Evolutionary conservation across 1,140 invertebrate genomes (phyloP).

Genomic region (Epicauta chinensis): DNA sequence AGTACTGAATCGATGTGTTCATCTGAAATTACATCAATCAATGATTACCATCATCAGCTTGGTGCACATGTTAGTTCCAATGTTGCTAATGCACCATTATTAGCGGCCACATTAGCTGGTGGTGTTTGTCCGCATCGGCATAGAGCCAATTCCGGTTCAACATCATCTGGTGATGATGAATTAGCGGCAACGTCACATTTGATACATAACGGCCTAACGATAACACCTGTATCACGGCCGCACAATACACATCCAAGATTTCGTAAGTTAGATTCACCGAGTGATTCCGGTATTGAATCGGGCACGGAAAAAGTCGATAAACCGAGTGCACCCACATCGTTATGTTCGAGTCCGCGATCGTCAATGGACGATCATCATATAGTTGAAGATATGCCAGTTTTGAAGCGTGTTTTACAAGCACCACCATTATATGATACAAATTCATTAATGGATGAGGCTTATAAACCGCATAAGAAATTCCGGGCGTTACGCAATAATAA

Average conservation of each 20-base stretch:
- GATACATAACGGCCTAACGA: conserved; percentile 59
- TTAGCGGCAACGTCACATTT: conserved; percentile 58
- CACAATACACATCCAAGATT: conserved; percentile 50
- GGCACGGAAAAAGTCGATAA: conserved; percentile 81
- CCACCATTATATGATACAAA: conserved; percentile 84
- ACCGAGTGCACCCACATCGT: conserved; percentile 65
- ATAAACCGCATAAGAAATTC: conserved; percentile 94
- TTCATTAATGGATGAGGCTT: conserved; percentile 88
- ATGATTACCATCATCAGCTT: conserved; percentile 52
- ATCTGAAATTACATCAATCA: conserved; percentile 55
- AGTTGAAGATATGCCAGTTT: conserved; percentile 87
- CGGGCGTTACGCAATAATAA: conserved; percentile 65
- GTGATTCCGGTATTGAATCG: conserved; percentile 87
- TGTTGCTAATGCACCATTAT: conserved; percentile 58
- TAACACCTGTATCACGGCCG: conserved; percentile 54
- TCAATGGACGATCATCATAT: conserved; percentile 73
- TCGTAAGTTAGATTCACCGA: conserved; percentile 80
- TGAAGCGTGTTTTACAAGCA: conserved; percentile 85
- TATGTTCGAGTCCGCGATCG: conserved; percentile 79
- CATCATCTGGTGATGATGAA: conserved; percentile 71
- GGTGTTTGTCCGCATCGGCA: conserved; percentile 58
- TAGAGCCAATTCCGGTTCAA: conserved; percentile 67
- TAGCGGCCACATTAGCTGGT: conserved; percentile 71
- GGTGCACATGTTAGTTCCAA: conserved; percentile 43
- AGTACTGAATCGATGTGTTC: conserved; percentile 73